phyloP scores from a whole-genome alignment of 2,888 invertebrate genomes.

The Neoascia interrupta region DNA sequence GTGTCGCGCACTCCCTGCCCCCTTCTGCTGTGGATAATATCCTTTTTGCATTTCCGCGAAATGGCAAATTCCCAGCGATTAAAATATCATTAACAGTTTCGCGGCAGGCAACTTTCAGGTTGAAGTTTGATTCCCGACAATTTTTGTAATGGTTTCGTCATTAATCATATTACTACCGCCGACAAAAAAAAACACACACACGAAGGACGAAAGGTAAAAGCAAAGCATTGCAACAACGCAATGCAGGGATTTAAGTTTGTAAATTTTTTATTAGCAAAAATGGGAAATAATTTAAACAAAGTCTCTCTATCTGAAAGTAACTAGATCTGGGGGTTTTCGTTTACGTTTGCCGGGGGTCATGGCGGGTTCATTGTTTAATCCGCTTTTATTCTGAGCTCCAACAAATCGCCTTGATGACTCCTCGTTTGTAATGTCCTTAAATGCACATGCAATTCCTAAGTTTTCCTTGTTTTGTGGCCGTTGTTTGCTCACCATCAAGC shows the following conservation, averaged over 20 bases:
- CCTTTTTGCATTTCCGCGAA: background rate
- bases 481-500: background rate
- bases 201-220: background rate
- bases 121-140: conserved; percentile 13
- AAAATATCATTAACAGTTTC: conserved; percentile 63
- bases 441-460: conserved; percentile 6
- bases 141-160: conserved; percentile 38
- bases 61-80: conserved; percentile 58
- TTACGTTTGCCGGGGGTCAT: no score
- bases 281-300: background rate
- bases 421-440: conserved; percentile 36
- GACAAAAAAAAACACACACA: no score
- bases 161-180: conserved; percentile 42
- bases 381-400: no score
- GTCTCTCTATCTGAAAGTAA: no score
- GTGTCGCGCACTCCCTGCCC: conserved; percentile 45
- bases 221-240: conserved; percentile 6
- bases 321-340: no score
- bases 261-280: conserved; percentile 11
- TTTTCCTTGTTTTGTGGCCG: conserved; percentile 13
- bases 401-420: conserved; percentile 10
- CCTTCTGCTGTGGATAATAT: conserved; percentile 25
- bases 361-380: background rate
- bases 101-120: conserved; percentile 4
- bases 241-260: background rate